Evolutionary conservation across 1,140 invertebrate species (phyloP), one percentile per base, ranked within the genome.

Genomic region (Branchinecta lindahli): DNA sequence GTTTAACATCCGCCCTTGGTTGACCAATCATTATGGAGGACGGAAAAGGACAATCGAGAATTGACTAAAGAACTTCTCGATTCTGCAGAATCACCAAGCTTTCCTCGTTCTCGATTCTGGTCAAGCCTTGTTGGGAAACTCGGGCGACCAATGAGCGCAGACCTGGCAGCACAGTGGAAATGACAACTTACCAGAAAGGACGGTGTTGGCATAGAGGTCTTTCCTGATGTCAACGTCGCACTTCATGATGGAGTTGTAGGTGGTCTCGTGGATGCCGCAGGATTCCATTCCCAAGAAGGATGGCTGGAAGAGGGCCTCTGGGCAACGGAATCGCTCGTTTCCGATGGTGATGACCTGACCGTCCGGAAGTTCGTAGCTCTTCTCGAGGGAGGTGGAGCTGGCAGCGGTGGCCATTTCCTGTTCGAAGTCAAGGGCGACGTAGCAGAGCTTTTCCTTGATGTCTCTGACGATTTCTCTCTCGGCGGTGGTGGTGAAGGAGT

Each of bases 181-280:
- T 33, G 33, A 33, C 33, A 33, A 33, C 33, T 33, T 33, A 33
- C 33, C 33, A 33, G 33, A 33, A 33, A 96, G 82, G 95, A 83
- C 82, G 33, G 33, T 33, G 33, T 33, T 33, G 33, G 33, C 33
- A 33, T 33, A 33, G 33, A 33, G 33, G 33, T 33, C 84, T 94
- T 91, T 91, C 82, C 90, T 85, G 83, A 92, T 92, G 78, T 92
- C 90, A 44, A 93, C 89, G 78, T 94, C 91, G 82, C 91, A 94
- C 85, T 94, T 94, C 92, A 94, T 94, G 84, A 96, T 95, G 74
- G 90, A 92, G 83, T 95, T 95, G 87, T 93, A 95, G 68, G 91
- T 91, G 75, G 93, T 89, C 77, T 33, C 33, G 33, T 33, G 33
- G 33, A 33, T 33, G 33, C 33, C 33, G 33, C 33, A 33, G 33